Conservation (phyloP, 1,140 invertebrate species). For the Trissolcus basalis region DNA sequence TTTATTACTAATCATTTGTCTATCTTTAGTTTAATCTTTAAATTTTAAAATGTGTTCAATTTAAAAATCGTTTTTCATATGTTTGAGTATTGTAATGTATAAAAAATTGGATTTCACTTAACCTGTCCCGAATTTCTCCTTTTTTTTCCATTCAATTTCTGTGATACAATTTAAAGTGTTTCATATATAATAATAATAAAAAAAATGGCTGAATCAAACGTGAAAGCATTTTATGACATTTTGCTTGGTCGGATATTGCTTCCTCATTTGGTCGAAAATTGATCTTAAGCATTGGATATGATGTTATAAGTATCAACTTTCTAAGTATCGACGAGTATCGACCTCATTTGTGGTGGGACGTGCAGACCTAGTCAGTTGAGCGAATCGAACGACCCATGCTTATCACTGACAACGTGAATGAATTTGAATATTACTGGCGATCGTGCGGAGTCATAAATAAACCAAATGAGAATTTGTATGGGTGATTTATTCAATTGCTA, state of each 20-base stretch:
- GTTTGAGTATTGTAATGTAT: too few relatives aligned
- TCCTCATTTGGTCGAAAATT: constrained; percentile 39
- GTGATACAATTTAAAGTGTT: too few relatives aligned
- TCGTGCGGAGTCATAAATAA: constrained; percentile 37
- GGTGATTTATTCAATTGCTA: constrained; percentile 51
- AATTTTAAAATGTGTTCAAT: too few relatives aligned
- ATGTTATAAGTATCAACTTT: constrained; percentile 56
- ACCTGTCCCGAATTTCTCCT: too few relatives aligned
- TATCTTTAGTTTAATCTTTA: too few relatives aligned
- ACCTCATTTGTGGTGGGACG: constrained; percentile 49
- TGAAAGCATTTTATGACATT: constrained; percentile 46
- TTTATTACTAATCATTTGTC: too few relatives aligned
- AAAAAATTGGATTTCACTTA: too few relatives aligned
- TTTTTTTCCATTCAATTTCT: too few relatives aligned
- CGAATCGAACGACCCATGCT: constrained; percentile 31
- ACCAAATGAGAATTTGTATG: constrained; percentile 49
- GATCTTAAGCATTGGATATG: constrained; percentile 42
- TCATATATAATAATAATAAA: too few relatives aligned
- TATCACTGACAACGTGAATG: constrained; percentile 41
- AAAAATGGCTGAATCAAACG: too few relatives aligned
- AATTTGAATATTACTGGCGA: constrained; percentile 48
- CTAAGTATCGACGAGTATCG: constrained; percentile 39
- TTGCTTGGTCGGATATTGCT: constrained; percentile 30
- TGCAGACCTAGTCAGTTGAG: constrained; percentile 43
- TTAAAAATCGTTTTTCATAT: too few relatives aligned